Base-by-base conservation (phyloP, 2,797 vertebrate genomes). In the Rhynchotus rufescens region DNA sequence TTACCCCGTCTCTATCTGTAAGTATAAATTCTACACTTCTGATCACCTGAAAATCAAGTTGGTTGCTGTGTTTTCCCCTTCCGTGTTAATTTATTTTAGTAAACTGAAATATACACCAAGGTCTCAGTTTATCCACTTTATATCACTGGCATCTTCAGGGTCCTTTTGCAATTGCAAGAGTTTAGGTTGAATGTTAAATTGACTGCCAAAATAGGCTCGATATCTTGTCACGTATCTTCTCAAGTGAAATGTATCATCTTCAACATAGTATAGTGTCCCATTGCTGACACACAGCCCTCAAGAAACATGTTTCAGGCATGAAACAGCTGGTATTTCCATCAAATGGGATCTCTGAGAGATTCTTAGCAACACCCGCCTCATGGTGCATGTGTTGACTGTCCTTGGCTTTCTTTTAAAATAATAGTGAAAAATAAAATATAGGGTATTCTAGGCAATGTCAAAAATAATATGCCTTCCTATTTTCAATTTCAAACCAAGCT, bases 191-290 rank as follows among this genome's bases (percentile, higher is more conserved):
- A 94, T 79, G 90, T 45, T 94, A 96, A 95, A 80, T 85, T 94
- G 49, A 68, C 94, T 93, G 92, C 92, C 95, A 92, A 93, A 90
- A 76, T 56, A 84, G 87, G 83, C 65, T 92, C 84, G 42, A 80
- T 86, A 81, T 73, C 91, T 91, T 88, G 74, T 94, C 92, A 95
- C 87, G 95, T 90, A 72, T 84, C 91, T 95, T 89, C 87, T 86
- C 57, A 56, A 47, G 89, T 84, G 84, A 95, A 93, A 94, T 75
- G 56, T n/a, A 80, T 93, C 92, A 95, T 93, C 89, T 88, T 96
- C 91, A 79, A 87, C 76, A 86, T 36, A 73, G 49, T 14, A 86
- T 30, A 42, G 59, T 92, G 74, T 14, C 77, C 80, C 45, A n/a
- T 0, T 79, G 75, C 62, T 73, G 94, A 94, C 86, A 90, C 6